phyloP scores from a whole-genome alignment of 2,888 invertebrate genomes.

The Pterostichus madidus region DNA sequence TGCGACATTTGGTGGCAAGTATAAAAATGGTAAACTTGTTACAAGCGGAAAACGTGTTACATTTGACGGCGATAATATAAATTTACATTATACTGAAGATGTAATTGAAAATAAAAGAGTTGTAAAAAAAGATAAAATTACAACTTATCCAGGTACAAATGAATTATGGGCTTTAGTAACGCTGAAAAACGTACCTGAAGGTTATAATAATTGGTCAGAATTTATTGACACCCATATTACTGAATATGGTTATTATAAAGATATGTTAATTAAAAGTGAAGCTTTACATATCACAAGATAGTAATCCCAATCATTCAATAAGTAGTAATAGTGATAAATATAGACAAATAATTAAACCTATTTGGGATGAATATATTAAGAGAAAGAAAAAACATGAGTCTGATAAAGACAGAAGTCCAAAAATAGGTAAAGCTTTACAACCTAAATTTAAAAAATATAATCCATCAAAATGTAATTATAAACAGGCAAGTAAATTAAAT shows the following conservation, averaged over 20 bases:
- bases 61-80: no score
- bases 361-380: slow-evolving; percentile 13
- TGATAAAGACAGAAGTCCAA: neutral
- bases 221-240: neutral
- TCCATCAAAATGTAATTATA: neutral
- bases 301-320: neutral
- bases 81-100: no score
- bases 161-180: neutral
- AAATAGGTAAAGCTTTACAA: neutral
- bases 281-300: neutral
- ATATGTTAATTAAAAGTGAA: slow-evolving; percentile 8
- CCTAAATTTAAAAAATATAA: slow-evolving; percentile 13
- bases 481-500: neutral
- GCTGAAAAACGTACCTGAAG: neutral
- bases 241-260: slow-evolving; percentile 8
- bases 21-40: neutral
- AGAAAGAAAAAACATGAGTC: neutral
- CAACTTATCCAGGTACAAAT: neutral
- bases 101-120: slow-evolving; percentile 16
- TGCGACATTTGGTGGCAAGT: slow-evolving; percentile 1
- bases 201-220: neutral
- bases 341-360: slow-evolving; percentile 5
- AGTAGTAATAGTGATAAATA: neutral
- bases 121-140: neutral
- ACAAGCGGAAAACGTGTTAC: no score